Base-by-base conservation (phyloP, 2,113 vertebrate species). In the Mastomys natalensis region DNA sequence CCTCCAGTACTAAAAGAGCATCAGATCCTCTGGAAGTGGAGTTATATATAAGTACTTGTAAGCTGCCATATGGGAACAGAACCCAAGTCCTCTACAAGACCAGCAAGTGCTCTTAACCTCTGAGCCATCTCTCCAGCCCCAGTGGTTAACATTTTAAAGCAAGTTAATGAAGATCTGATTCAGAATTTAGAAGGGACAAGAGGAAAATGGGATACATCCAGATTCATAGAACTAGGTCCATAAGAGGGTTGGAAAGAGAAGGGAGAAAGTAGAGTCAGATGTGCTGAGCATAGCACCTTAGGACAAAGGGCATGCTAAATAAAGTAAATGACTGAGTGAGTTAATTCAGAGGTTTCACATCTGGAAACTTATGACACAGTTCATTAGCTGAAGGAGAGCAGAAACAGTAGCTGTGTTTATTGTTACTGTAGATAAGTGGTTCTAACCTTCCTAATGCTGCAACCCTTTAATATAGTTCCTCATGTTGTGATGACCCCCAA, bases 81-180 rank as follows among this genome's bases (percentile, higher is more conserved):
- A 40, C 37, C 37, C n/a, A 62, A 7, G 7, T 84, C 55, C 26
- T 84, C 55, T 84, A n/a, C 55, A 62, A 84, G 58, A 17, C 55
- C 15, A 43, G 81, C 24, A 29, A 43, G n/a, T 84, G 58, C 24
- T n/a, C 13, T 43, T 43, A 84, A 62, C n/a, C 81, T 43, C 78
- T 22, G 77, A 81, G 53, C 53, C 22, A 58, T 40, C 53, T 58
- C 81, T 62, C 78, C 53, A 84, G 58, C 40, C n/a, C 77, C 62
- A 53, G 29, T 64, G 34, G 40, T 81, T 93, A 72, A 48, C 90
- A 90, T 58, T 95, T 94, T 94, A 80, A 91, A 43, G 29, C 72
- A 88, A 48, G 19, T 95, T 91, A 95, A 82, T 95, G 87, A 96
- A 40, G 31, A 73, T 37, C 26, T 96, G 37, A 21, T 87, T 85